These are phyloP conservation scores for Sebastes iracundus DNA, from an alignment of 2,797 vertebrate species.

Conservation along the genomic window DNA sequence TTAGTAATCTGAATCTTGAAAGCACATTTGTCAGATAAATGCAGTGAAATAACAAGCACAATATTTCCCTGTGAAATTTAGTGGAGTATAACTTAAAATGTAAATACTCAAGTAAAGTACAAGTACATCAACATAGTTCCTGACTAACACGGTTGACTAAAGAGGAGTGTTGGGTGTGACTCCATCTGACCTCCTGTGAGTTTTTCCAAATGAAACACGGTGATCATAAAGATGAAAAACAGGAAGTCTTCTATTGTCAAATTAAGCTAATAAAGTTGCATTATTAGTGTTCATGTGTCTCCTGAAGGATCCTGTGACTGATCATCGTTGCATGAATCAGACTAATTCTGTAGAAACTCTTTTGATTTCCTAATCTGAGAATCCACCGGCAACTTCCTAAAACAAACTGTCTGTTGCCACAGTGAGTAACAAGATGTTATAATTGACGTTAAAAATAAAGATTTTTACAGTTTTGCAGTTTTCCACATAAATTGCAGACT, in stretches of 20 bases:
- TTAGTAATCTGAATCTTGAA: not conserved
- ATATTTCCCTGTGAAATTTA: not conserved
- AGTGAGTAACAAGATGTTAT: not conserved
- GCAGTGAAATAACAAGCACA: too few relatives aligned
- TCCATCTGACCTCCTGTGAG: not conserved
- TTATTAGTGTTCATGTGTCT: not conserved
- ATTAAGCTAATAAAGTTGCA: not conserved
- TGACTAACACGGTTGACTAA: not conserved
- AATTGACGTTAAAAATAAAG: not conserved
- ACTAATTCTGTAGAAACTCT: not conserved
- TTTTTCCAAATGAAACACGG: not conserved
- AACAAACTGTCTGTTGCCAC: not conserved
- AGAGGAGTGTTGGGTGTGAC: not conserved
- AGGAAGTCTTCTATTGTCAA: not conserved
- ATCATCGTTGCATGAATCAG: not conserved
- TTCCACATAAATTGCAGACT: not conserved
- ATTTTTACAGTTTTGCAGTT: not conserved
- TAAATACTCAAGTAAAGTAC: not conserved
- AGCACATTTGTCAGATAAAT: not conserved
- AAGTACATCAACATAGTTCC: not conserved
- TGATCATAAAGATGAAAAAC: not conserved
- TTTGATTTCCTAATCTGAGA: conserved; percentile 1
- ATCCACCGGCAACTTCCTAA: not conserved
- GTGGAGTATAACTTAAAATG: not conserved
- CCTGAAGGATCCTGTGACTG: not conserved